Conservation (phyloP, 2,113 vertebrate species). For the Lycaon pictus region DNA sequence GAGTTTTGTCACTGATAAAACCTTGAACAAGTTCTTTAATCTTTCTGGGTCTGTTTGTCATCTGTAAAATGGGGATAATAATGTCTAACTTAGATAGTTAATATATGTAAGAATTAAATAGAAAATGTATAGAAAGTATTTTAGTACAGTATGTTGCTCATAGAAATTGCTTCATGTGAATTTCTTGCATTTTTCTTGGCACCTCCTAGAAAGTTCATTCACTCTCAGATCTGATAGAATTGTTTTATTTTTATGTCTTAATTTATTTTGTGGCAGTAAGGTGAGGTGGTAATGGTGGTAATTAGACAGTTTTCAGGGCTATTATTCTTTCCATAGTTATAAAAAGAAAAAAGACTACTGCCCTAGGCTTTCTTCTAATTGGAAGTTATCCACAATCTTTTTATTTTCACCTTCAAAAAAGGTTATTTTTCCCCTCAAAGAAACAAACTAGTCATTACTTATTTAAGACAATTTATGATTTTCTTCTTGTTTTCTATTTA, state of each 20-base stretch:
- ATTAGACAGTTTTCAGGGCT: not conserved
- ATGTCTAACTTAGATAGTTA: not conserved
- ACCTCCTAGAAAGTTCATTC: not conserved
- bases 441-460: not conserved
- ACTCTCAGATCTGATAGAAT: not conserved
- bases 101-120: not conserved
- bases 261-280: not conserved
- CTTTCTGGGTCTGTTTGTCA: not conserved
- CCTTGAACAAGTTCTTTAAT: slow-evolving; percentile 8
- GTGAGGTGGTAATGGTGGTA: not conserved
- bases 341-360: not conserved
- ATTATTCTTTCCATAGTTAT: not conserved
- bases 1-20: not conserved
- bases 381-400: not conserved
- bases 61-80: not conserved
- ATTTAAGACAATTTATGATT: not conserved
- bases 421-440: not conserved
- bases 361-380: not conserved
- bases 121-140: not conserved
- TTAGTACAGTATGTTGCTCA: not conserved
- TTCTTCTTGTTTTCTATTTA: slow-evolving; percentile 3
- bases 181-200: not conserved
- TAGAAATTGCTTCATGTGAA: not conserved
- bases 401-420: not conserved
- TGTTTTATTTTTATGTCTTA: not conserved